Percentiles rank a stretch among this genome's conserved stretches.
phyloP scores from a whole-genome alignment of 23 tunicate genomes.

The Trididemnum clinides region DNA sequence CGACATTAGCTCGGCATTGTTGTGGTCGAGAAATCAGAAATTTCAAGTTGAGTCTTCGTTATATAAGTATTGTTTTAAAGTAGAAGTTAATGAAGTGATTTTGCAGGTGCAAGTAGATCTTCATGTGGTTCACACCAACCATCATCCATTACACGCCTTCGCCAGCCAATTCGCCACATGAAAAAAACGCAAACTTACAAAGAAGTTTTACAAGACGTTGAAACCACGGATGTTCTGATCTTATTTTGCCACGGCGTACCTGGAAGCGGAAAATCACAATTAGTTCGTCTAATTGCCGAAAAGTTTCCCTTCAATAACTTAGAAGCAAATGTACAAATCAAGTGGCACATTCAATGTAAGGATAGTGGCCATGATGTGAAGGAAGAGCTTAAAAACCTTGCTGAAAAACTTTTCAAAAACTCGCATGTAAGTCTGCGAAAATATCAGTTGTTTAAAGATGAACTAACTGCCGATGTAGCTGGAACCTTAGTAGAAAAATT shows the following conservation, averaged over 20 bases:
- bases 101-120: no score
- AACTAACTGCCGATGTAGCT: conserved; percentile 3
- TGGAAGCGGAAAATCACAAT: conserved; percentile 61
- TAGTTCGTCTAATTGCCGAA: conserved; percentile 9
- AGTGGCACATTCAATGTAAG: conserved; percentile 63
- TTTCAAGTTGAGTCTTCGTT: no score
- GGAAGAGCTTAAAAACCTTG: conserved; percentile 25
- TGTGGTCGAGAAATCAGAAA: no score
- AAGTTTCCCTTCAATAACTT: conserved; percentile 17
- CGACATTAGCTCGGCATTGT: no score
- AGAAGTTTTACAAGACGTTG: not conserved
- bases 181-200: not conserved
- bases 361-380: conserved; percentile 41
- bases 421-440: not conserved
- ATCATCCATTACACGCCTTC: not conserved
- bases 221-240: not conserved
- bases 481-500: conserved; percentile 12
- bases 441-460: conserved; percentile 5
- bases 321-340: not conserved
- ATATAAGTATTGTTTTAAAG: no score
- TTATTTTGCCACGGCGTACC: conserved; percentile 50
- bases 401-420: not conserved
- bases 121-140: no score
- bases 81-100: no score
- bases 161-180: not conserved